A percentile compares a stretch with the other conserved stretches of the same genome.
Conservation (phyloP, 2,888 invertebrate species). For the Sphaerolaimus hirsutus region DNA sequence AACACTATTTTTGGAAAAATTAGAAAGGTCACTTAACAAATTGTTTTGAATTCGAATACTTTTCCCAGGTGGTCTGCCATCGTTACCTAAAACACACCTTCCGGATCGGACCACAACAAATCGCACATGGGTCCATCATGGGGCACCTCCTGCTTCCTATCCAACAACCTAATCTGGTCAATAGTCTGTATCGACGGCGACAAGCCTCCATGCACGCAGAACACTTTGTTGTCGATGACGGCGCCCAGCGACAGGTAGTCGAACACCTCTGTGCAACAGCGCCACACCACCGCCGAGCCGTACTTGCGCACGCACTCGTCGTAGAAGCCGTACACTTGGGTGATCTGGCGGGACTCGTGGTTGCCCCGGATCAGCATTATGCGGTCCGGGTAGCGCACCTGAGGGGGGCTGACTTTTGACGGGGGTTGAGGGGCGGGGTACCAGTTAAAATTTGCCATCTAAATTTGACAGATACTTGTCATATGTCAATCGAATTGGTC, state of each 20-base stretch:
- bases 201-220: conserved; percentile 94
- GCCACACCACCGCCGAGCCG: conserved; percentile 91
- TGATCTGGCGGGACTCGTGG: conserved; percentile 94
- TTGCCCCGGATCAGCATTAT: conserved; percentile 93
- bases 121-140: conserved; percentile 99
- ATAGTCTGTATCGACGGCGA: conserved; percentile 93
- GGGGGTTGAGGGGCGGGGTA: no score
- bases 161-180: conserved; percentile 91
- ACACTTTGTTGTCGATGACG: conserved; percentile 90
- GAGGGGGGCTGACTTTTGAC: no score
- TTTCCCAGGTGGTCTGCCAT: no score
- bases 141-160: conserved; percentile 88
- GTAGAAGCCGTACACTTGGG: conserved; percentile 88
- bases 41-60: no score
- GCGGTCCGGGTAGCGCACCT: conserved; percentile 93
- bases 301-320: conserved; percentile 96
- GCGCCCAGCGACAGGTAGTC: conserved; percentile 72
- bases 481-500: no score
- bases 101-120: conserved; percentile 93
- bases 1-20: no score
- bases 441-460: no score
- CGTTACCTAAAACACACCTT: no score
- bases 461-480: no score
- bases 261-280: conserved; percentile 78
- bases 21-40: no score